Evolutionary conservation across 2,113 vertebrate genomes (phyloP).

Genomic region (Antechinus flavipes): DNA sequence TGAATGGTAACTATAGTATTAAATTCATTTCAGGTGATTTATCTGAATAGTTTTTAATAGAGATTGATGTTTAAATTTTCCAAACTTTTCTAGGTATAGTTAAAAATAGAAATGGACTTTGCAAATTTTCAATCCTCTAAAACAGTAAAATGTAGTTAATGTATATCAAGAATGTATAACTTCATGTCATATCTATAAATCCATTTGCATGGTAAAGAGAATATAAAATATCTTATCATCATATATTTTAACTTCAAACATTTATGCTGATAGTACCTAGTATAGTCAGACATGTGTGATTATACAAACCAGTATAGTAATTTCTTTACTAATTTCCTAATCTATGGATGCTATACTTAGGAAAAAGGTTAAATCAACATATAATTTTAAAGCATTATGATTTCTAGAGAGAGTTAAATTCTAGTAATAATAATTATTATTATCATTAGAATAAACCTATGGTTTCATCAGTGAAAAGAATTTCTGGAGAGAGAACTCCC

Average conservation of each 20-base stretch:
- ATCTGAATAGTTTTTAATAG: constrained; percentile 22
- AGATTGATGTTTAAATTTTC: constrained; percentile 19
- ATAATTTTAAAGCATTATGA: not conserved
- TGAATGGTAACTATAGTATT: constrained; percentile 29
- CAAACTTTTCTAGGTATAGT: not conserved
- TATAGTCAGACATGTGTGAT: not conserved
- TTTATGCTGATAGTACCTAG: not conserved
- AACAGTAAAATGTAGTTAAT: not conserved
- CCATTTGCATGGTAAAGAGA: not conserved
- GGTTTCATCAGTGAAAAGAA: not conserved
- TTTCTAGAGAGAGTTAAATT: not conserved
- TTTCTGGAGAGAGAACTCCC: not conserved
- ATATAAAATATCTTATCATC: not conserved
- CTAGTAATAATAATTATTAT: not conserved
- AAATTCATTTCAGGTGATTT: constrained; percentile 47
- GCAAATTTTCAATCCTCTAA: not conserved
- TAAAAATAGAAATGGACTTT: constrained; percentile 42
- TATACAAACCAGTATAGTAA: not conserved
- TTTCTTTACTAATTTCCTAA: not conserved
- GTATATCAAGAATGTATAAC: constrained; percentile 4
- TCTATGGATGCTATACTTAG: not conserved
- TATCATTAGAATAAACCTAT: not conserved
- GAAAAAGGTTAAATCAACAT: not conserved
- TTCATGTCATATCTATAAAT: constrained; percentile 12
- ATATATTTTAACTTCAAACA: not conserved